Conservation (phyloP, 2,797 vertebrate species). For the Heliangelus exortis region DNA sequence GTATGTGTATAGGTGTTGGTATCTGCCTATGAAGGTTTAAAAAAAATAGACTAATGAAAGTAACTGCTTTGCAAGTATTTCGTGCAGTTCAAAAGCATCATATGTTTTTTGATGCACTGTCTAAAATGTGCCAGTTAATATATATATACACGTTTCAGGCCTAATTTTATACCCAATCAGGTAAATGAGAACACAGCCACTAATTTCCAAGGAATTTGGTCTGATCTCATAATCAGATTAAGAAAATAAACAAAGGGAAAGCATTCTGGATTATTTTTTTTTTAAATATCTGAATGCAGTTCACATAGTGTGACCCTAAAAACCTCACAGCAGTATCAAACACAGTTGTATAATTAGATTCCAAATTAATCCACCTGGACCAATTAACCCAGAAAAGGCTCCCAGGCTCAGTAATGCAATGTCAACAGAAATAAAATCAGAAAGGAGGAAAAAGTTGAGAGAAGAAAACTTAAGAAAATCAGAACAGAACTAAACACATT, state of each 20-base stretch:
- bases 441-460: conserved; percentile 66
- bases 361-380: conserved; percentile 86
- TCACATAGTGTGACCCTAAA: conserved; percentile 71
- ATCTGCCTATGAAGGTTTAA: background rate
- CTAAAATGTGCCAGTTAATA: background rate
- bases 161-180: background rate
- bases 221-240: background rate
- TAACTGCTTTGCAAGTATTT: background rate
- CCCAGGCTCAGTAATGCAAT: conserved; percentile 78
- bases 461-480: conserved; percentile 25
- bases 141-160: accelerated
- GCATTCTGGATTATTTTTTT: background rate
- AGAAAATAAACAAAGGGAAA: background rate
- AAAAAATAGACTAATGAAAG: background rate
- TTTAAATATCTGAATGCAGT: background rate
- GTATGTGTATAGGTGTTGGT: background rate
- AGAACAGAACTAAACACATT: conserved; percentile 74
- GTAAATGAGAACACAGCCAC: background rate
- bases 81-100: background rate
- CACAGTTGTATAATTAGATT: conserved; percentile 79
- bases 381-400: conserved; percentile 85
- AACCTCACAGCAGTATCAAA: conserved; percentile 61
- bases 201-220: background rate
- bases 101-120: background rate
- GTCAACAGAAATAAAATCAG: conserved; percentile 85